phyloP scores from a whole-genome alignment of 2,888 invertebrate species.

The Dasysyrphus tricinctus region DNA sequence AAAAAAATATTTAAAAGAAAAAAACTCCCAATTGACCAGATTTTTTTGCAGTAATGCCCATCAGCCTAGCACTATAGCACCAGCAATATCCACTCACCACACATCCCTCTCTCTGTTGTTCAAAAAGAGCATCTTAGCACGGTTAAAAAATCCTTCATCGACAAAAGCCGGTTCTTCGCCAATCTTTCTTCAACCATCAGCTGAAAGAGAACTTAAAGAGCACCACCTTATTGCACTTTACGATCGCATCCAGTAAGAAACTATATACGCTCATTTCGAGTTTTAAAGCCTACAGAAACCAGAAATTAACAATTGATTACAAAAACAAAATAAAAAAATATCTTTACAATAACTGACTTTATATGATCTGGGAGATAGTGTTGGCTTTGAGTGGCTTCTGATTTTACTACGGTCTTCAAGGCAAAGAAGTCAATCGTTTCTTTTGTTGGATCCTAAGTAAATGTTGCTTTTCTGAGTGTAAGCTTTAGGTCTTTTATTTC shows the following conservation, averaged over 20 bases:
- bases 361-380: neutral
- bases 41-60: conserved; percentile 32
- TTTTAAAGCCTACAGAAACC: conserved; percentile 70
- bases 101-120: conserved; percentile 46
- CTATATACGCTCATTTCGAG: conserved; percentile 62
- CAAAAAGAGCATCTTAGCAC: conserved; percentile 61
- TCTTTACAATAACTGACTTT: conserved; percentile 22
- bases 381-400: neutral
- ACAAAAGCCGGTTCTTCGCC: conserved; percentile 61
- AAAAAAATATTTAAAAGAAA: conserved; percentile 19
- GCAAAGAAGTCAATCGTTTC: too few relatives aligned
- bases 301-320: conserved; percentile 67
- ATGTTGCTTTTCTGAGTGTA: too few relatives aligned
- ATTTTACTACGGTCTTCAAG: neutral
- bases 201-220: conserved; percentile 59
- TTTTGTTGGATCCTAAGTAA: too few relatives aligned
- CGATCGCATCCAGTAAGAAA: conserved; percentile 54
- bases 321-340: conserved; percentile 42
- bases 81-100: neutral
- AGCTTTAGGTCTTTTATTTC: too few relatives aligned
- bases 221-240: conserved; percentile 66
- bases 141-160: conserved; percentile 10
- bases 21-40: conserved; percentile 22
- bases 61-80: conserved; percentile 4
- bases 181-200: conserved; percentile 34